Conservation (phyloP, 2,888 invertebrate genomes). For the Teinopalpus imperialis region DNA sequence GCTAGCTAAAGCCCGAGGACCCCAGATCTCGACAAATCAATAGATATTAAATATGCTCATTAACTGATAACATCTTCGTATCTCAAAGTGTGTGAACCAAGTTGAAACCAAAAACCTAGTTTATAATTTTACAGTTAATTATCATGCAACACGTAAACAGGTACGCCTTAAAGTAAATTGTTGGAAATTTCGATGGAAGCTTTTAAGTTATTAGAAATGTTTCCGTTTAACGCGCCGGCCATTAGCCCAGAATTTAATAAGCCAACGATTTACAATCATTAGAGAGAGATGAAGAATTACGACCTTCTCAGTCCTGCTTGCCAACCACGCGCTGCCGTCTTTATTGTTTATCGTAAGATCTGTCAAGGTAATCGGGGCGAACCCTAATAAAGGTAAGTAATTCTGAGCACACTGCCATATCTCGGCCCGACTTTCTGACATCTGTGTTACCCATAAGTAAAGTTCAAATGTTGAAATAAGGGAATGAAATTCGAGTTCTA, state of each 20-base stretch:
- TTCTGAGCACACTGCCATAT: conserved; percentile 36
- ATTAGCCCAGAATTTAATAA: conserved; percentile 23
- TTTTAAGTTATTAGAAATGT: conserved; percentile 21
- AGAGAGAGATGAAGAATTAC: conserved; percentile 23
- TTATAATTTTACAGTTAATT: too few species aligned
- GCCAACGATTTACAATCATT: conserved; percentile 26
- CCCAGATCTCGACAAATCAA: too few species aligned
- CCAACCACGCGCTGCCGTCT: conserved; percentile 19
- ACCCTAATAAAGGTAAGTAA: conserved; percentile 30
- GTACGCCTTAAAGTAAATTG: neutral
- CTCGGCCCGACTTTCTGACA: conserved; percentile 38
- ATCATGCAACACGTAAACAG: too few species aligned
- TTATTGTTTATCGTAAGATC: conserved; percentile 27
- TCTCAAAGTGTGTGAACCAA: too few species aligned
- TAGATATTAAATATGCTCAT: too few species aligned
- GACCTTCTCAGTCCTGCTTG: conserved; percentile 14
- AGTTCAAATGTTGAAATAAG: conserved; percentile 59
- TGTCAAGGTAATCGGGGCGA: conserved; percentile 25
- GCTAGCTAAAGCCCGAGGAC: too few species aligned
- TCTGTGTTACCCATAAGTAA: conserved; percentile 47
- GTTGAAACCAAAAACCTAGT: too few species aligned
- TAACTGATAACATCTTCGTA: conserved; percentile 36
- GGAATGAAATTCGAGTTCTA: conserved; percentile 60
- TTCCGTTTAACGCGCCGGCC: conserved; percentile 24
- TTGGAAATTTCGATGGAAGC: conserved; percentile 5